These are phyloP conservation scores for Rhabdomys dilectus DNA, from an alignment of 2,113 vertebrate genomes.

Conservation along the genomic window DNA sequence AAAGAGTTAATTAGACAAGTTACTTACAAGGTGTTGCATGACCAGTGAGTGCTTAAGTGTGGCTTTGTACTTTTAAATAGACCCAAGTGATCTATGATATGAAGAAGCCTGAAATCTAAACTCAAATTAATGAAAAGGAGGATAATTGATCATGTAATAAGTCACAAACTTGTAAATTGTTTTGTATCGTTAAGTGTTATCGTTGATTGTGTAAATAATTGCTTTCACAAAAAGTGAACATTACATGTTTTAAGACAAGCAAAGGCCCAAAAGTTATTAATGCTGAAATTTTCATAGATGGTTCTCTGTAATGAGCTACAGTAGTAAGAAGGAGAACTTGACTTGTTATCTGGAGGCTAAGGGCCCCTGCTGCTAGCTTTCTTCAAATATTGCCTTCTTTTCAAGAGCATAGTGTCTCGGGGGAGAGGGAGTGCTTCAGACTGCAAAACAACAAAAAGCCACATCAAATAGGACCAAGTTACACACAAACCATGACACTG, in stretches of 20 bases:
- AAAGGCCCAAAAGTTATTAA: conserved; percentile 12
- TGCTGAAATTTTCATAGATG: conserved; percentile 9
- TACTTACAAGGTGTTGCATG: conserved; percentile 63
- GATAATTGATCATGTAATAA: background rate
- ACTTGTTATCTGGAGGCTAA: conserved; percentile 1
- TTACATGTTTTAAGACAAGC: conserved; percentile 4
- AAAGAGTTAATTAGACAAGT: conserved; percentile 81
- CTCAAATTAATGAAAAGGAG: conserved; percentile 30
- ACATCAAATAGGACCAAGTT: conserved; percentile 68
- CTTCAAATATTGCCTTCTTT: conserved; percentile 3
- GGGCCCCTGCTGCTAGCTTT: background rate
- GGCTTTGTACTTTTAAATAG: conserved; percentile 24
- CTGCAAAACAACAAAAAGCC: conserved; percentile 77
- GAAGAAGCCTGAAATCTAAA: conserved; percentile 4
- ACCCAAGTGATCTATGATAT: background rate
- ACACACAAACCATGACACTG: conserved; percentile 47
- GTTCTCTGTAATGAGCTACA: conserved; percentile 36
- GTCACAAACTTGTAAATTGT: background rate
- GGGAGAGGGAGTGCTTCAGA: conserved; percentile 66
- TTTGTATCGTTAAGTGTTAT: background rate
- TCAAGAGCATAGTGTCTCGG: conserved; percentile 35
- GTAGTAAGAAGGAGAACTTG: background rate
- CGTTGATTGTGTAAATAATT: background rate
- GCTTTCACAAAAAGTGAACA: background rate
- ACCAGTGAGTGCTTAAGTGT: conserved; percentile 70